A percentile compares a stretch with the other conserved stretches of the same genome.
Evolutionary conservation across 2,888 invertebrate species (phyloP).

Genomic region (Thecocarcelia acutangulata): DNA sequence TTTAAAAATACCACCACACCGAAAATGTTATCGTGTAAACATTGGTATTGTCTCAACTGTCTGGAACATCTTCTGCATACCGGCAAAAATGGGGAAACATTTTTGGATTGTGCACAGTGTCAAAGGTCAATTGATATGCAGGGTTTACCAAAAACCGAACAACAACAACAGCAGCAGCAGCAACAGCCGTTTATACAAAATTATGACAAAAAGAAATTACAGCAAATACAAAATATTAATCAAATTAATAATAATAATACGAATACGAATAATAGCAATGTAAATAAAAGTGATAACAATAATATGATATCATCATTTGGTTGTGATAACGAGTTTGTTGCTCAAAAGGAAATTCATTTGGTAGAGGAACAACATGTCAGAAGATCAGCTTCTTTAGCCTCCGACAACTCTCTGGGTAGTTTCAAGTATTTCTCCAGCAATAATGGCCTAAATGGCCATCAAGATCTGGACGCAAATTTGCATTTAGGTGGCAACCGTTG

Average conservation of each 20-base stretch:
- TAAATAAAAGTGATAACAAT: constrained; percentile 43
- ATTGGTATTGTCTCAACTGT: constrained; percentile 89
- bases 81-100: constrained; percentile 85
- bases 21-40: constrained; percentile 88
- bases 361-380: constrained; percentile 14
- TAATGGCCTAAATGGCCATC: constrained; percentile 47
- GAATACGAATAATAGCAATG: constrained; percentile 19
- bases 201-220: constrained; percentile 41
- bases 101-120: constrained; percentile 86
- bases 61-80: constrained; percentile 85
- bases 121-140: constrained; percentile 84
- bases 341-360: constrained; percentile 24
- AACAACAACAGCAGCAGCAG: constrained; percentile 2
- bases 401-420: constrained; percentile 59
- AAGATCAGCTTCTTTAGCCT: constrained; percentile 56
- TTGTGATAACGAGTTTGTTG: constrained; percentile 51
- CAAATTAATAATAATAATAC: constrained; percentile 8
- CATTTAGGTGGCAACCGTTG: constrained; percentile 47
- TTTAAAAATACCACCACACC: constrained; percentile 87
- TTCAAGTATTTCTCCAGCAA: constrained; percentile 53
- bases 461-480: constrained; percentile 44
- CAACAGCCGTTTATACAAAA: constrained; percentile 53
- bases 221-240: constrained; percentile 36
- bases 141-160: constrained; percentile 78
- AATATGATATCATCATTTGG: constrained; percentile 34